Base-by-base conservation (phyloP, 2,888 invertebrate genomes). In the Drosophila leonis region DNA sequence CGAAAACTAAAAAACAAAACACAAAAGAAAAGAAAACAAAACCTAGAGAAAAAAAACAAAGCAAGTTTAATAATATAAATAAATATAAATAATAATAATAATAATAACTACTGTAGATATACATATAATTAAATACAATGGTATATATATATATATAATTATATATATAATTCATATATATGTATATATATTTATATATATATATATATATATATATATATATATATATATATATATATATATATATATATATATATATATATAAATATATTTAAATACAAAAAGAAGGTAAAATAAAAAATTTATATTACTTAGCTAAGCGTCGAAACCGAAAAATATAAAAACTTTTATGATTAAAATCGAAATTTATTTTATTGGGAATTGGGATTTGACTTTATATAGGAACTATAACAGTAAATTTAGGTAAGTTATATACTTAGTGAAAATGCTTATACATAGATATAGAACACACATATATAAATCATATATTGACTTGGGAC, bases 311-410 rank as follows among this genome's bases (percentile, higher is more conserved):
- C 75, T 87, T 85, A 87, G 89, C 82, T 85, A 86, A 88, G 89
- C 82, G 72, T 80, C 80, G 54, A 87, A 83, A 89, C 70, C 80
- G 87, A 82, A 83, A 89, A 87, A 85, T 88, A 85, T 76, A 89
- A 89, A 89, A 89, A 86, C 80, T 88, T 89, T 84, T 89, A 86
- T 88, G 82, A 86, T 84, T 85, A 87, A 82, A 73, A 42, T 8
- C 15, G 65, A 61, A 61, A 51, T 61, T 71, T 29, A 0, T 10
- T 71, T 44, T 49, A 63, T 60, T 61, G 49, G 49, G 48, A 5
- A 3, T 12, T 18, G 46, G 10, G n/a, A 48, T n/a, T 29, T n/a
- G 4, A 24, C 4, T 15, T 31, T 8, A 31, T 7, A 7, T 31
- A 31, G 29, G 7, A 31, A 31, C 7, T 31, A n/a, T 31, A 31